phyloP scores from a whole-genome alignment of 2,113 vertebrate species.

The Pipra filicauda region DNA sequence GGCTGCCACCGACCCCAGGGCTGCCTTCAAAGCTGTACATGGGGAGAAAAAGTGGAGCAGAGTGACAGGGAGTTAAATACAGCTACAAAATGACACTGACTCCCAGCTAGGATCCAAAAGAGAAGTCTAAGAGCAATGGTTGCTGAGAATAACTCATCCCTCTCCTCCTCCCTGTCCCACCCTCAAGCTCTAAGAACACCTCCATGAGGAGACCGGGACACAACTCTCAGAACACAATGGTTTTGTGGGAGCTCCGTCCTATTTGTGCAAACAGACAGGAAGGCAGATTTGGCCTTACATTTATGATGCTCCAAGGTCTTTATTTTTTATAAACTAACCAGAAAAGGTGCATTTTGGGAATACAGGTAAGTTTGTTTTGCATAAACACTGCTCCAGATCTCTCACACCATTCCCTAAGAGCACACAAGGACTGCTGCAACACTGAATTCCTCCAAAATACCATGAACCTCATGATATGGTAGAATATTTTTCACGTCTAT shows the following conservation, averaged over 20 bases:
- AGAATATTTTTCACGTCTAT: background rate
- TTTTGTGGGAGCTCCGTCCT: background rate
- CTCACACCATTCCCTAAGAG: background rate
- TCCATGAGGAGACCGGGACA: accelerated
- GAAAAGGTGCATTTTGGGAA: background rate
- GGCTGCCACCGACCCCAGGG: slow-evolving; percentile 8
- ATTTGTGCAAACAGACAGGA: background rate
- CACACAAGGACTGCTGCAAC: background rate
- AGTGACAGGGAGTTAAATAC: slow-evolving; percentile 17
- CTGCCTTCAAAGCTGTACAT: slow-evolving; percentile 27
- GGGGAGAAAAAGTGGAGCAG: background rate
- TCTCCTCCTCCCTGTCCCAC: background rate
- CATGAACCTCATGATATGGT: accelerated
- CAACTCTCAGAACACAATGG: accelerated
- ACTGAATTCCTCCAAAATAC: background rate
- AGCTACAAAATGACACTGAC: background rate
- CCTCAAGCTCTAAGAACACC: background rate
- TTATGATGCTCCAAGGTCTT: background rate
- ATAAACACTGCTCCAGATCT: background rate
- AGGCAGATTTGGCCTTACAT: background rate
- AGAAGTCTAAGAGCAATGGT: background rate
- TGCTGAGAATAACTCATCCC: background rate
- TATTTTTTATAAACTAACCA: background rate
- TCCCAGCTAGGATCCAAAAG: background rate
- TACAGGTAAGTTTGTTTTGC: background rate